Percentiles rank a stretch among this genome's conserved stretches.
Conservation (phyloP, 2,888 invertebrate species). For the Atethmia centrago region DNA sequence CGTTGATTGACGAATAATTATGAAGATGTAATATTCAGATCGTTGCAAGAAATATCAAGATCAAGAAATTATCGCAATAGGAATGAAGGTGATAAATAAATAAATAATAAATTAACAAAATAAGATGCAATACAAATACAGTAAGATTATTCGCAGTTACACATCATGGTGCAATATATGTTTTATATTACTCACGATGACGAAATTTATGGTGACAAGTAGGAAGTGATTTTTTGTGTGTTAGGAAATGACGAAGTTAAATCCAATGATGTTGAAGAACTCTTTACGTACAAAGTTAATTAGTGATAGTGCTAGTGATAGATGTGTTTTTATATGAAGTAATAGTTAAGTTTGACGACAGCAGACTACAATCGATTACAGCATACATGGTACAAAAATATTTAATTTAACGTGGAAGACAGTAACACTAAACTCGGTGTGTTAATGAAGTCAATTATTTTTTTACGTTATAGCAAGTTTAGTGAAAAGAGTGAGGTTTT, state of each 20-base stretch:
- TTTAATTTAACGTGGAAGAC: not conserved
- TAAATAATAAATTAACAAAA: not conserved
- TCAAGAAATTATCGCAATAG: not conserved
- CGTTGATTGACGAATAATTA: not conserved
- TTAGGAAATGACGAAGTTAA: not conserved
- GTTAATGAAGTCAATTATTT: not conserved
- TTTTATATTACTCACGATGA: conserved; percentile 3
- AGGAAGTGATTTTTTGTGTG: not conserved
- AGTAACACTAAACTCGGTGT: not conserved
- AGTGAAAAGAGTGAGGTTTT: not conserved
- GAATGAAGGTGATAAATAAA: not conserved
- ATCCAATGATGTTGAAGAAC: not conserved
- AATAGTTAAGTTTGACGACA: not conserved
- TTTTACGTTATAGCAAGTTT: not conserved
- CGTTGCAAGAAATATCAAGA: conserved; percentile 6
- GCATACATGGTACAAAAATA: not conserved
- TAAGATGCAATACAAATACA: not conserved
- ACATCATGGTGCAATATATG: not conserved
- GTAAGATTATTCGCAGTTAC: not conserved
- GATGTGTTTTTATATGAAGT: not conserved
- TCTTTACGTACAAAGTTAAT: not conserved
- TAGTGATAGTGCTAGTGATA: not conserved
- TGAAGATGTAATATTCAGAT: not conserved
- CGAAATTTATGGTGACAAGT: conserved; percentile 3
- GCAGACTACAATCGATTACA: not conserved